These are phyloP conservation scores for Congeria kusceri DNA, from an alignment of 2,888 invertebrate genomes.

Conservation along the genomic window DNA sequence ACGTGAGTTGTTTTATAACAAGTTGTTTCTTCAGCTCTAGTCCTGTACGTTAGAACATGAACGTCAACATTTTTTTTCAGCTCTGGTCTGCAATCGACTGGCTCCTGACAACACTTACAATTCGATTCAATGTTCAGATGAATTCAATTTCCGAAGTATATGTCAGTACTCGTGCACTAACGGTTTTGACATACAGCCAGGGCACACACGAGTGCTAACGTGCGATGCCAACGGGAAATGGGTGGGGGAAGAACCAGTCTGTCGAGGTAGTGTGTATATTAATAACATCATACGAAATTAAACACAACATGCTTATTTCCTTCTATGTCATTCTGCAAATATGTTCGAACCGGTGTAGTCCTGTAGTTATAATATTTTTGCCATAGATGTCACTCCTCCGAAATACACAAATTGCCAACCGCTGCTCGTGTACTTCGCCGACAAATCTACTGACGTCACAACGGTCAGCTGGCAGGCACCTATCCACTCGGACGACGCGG, in stretches of 20 bases:
- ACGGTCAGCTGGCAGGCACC: conserved; percentile 38
- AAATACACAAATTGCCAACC: conserved; percentile 32
- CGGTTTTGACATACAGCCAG: conserved; percentile 59
- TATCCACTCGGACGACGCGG: not conserved
- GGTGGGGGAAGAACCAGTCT: conserved; percentile 47
- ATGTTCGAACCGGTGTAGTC: no score
- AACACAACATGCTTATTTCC: no score
- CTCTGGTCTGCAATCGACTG: no score
- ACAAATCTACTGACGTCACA: conserved; percentile 29
- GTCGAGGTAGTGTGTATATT: conserved; percentile 52
- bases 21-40: no score
- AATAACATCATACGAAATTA: no score
- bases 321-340: no score
- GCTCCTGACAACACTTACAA: no score
- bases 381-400: conserved; percentile 57
- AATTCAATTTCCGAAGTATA: conserved; percentile 45
- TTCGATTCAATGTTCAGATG: conserved; percentile 44
- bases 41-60: no score
- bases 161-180: conserved; percentile 55
- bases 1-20: no score
- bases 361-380: no score
- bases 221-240: conserved; percentile 54
- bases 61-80: no score
- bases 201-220: conserved; percentile 53
- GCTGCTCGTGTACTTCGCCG: conserved; percentile 42